These are phyloP conservation scores for Episyrphus balteatus DNA, from an alignment of 1,140 invertebrate genomes.

Conservation along the genomic window DNA sequence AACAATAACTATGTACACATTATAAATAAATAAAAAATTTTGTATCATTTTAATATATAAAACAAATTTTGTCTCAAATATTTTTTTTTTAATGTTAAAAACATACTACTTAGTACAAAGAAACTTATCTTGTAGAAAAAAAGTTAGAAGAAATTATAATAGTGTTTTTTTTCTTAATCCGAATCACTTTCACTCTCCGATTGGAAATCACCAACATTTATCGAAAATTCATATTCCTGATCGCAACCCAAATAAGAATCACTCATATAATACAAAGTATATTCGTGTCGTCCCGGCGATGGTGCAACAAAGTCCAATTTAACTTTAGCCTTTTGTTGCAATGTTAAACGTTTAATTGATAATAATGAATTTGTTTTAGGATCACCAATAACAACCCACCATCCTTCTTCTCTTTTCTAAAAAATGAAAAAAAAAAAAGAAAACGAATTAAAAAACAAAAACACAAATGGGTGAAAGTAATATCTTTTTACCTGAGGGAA, in stretches of 20 bases:
- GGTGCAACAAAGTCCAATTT: slow-evolving; percentile 94
- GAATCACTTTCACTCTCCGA: slow-evolving; percentile 48
- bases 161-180: slow-evolving; percentile 39
- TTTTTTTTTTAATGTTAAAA: too few species aligned
- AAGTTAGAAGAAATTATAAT: too few species aligned
- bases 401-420: slow-evolving; percentile 95
- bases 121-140: too few species aligned
- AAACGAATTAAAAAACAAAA: slow-evolving; percentile 1
- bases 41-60: too few species aligned
- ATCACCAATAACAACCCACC: slow-evolving; percentile 99
- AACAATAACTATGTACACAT: too few species aligned
- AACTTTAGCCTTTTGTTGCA: slow-evolving; percentile 88
- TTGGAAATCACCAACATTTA: slow-evolving; percentile 64
- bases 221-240: slow-evolving; percentile 85
- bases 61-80: too few species aligned
- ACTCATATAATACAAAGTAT: slow-evolving; percentile 97
- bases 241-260: slow-evolving; percentile 98
- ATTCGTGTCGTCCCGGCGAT: slow-evolving; percentile 69
- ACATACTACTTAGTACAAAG: too few species aligned
- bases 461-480: too few species aligned
- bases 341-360: slow-evolving; percentile 89
- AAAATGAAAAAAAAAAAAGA: slow-evolving; percentile 18
- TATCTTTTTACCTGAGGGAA: slow-evolving; percentile 87
- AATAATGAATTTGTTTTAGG: slow-evolving; percentile 86
- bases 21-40: too few species aligned